Evolutionary conservation across 2,888 invertebrate genomes (phyloP).

Genomic region (Meganola albula): DNA sequence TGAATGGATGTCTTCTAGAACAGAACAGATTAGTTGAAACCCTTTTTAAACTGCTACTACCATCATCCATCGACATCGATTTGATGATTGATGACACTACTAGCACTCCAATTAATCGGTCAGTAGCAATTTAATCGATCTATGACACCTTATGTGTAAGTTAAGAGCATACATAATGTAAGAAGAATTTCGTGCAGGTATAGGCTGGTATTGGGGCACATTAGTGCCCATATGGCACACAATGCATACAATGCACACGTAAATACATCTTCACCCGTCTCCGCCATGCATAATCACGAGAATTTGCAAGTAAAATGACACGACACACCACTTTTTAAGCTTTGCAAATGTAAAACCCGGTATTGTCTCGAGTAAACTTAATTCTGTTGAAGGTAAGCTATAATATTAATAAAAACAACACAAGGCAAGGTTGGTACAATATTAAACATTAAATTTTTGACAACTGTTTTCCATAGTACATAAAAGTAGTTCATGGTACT

Average conservation of each 20-base stretch:
- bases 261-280: slow-evolving; percentile 62
- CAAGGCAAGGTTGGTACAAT: slow-evolving; percentile 59
- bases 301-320: slow-evolving; percentile 72
- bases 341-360: slow-evolving; percentile 57
- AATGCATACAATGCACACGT: slow-evolving; percentile 65
- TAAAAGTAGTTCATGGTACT: too few relatives aligned
- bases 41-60: too few relatives aligned
- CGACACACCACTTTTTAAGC: slow-evolving; percentile 63
- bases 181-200: slow-evolving; percentile 21
- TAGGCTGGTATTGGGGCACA: slow-evolving; percentile 33
- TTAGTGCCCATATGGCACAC: slow-evolving; percentile 55
- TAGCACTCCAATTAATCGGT: too few relatives aligned
- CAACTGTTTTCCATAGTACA: too few relatives aligned
- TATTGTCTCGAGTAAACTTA: slow-evolving; percentile 48
- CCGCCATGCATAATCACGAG: slow-evolving; percentile 64
- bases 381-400: slow-evolving; percentile 32
- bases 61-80: too few relatives aligned
- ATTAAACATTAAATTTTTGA: too few relatives aligned
- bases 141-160: too few relatives aligned
- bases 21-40: too few relatives aligned
- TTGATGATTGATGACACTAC: too few relatives aligned
- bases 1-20: too few relatives aligned
- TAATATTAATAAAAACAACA: slow-evolving; percentile 45
- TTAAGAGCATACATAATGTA: too few relatives aligned
- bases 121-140: too few relatives aligned